Evolutionary conservation across 2,113 vertebrate species (phyloP).

Genomic region (Porphyrio hochstetteri): DNA sequence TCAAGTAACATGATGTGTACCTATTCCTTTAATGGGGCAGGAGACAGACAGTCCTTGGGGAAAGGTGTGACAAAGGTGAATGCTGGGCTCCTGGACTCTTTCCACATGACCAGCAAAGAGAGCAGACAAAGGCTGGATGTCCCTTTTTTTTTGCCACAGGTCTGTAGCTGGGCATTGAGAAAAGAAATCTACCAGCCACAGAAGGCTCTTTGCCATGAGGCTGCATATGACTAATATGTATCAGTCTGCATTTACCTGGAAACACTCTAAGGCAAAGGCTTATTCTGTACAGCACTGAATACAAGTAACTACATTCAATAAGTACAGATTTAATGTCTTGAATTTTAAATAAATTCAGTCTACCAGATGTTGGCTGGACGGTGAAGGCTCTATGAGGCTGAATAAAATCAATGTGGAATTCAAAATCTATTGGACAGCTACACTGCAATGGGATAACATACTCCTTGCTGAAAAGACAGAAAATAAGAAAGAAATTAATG

Average conservation of each 20-base stretch:
- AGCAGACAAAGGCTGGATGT: fast-evolving
- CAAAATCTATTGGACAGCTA: constrained; percentile 92
- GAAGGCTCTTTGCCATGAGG: background rate
- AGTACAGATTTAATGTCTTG: background rate
- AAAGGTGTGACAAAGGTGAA: background rate
- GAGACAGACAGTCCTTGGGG: background rate
- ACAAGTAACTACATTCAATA: background rate
- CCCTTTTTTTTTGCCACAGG: background rate
- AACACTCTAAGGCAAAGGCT: background rate
- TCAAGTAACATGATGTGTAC: background rate
- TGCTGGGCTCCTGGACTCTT: background rate
- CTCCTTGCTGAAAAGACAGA: constrained; percentile 71
- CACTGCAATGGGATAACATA: constrained; percentile 87
- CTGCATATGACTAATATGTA: background rate
- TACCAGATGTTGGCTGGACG: constrained; percentile 85
- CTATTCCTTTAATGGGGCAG: background rate
- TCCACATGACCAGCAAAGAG: background rate
- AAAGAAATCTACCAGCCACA: background rate
- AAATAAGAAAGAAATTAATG: background rate
- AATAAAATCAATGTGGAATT: constrained; percentile 84
- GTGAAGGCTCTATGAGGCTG: constrained; percentile 84
- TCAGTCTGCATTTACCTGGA: background rate
- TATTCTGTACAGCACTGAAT: background rate
- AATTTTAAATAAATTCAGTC: background rate
- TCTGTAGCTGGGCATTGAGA: background rate